Conservation (phyloP, 2,888 invertebrate species). For the Sicus ferrugineus region DNA sequence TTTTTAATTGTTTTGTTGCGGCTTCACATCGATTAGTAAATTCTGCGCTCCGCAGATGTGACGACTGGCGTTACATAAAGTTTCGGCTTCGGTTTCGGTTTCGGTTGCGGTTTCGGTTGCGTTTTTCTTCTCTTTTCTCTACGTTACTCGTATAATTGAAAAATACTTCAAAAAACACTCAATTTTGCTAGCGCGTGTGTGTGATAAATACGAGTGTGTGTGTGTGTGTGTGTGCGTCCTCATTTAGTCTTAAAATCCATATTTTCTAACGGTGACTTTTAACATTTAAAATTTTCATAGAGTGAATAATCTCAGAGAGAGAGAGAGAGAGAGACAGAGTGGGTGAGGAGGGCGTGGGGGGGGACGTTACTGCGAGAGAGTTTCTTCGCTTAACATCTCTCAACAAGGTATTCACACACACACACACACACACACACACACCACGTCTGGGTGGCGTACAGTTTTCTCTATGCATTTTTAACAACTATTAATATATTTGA, state of each 20-base stretch:
- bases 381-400: no score
- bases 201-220: not conserved
- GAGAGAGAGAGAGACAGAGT: no score
- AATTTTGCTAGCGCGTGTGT: conserved; percentile 15
- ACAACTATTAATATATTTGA: no score
- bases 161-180: conserved; percentile 7
- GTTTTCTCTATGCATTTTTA: no score
- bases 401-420: no score
- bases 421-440: no score
- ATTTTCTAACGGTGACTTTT: not conserved
- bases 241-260: conserved; percentile 6
- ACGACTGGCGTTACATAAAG: not conserved
- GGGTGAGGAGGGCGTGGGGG: no score
- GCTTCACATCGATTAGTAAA: not conserved
- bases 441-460: no score
- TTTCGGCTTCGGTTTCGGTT: not conserved
- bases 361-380: no score
- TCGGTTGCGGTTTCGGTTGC: not conserved
- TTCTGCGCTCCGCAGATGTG: not conserved
- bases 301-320: no score
- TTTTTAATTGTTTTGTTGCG: not conserved
- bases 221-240: conserved; percentile 14
- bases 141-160: not conserved
- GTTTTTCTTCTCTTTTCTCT: not conserved
- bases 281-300: conserved; percentile 27